phyloP scores from a whole-genome alignment of 2,113 vertebrate species.

The Chiloscyllium plagiosum region DNA sequence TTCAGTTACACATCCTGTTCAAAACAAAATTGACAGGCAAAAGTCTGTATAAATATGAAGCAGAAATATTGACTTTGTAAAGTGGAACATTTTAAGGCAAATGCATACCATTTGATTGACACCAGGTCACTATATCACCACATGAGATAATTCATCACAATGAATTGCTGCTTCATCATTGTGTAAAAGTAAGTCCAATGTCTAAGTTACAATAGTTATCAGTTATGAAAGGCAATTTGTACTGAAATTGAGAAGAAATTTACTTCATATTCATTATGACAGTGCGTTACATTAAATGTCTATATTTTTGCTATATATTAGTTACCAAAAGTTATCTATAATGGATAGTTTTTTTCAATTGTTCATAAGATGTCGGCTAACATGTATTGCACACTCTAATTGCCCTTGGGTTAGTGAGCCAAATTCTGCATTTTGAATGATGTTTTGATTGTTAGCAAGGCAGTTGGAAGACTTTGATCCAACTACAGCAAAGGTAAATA shows the following conservation, averaged over 20 bases:
- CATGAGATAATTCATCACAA: not conserved
- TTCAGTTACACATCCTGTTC: not conserved
- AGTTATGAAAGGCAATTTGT: no score
- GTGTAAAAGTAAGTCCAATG: not conserved
- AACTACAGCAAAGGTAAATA: no score
- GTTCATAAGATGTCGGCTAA: no score
- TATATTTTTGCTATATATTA: not conserved
- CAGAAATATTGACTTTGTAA: not conserved
- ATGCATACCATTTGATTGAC: not conserved
- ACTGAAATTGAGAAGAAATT: no score
- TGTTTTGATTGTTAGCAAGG: no score
- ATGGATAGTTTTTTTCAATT: not conserved
- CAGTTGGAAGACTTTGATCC: no score
- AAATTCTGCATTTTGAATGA: no score
- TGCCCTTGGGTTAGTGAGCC: no score
- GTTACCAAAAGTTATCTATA: not conserved
- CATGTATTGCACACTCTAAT: no score
- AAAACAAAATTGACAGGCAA: not conserved
- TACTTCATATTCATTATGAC: not conserved
- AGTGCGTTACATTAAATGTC: not conserved
- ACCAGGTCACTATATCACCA: not conserved
- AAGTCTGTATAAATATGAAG: not conserved
- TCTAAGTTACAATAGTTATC: not conserved
- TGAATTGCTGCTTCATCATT: not conserved
- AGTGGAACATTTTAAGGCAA: not conserved